phyloP scores from a whole-genome alignment of 2,113 vertebrate genomes.

The Addax nasomaculatus region DNA sequence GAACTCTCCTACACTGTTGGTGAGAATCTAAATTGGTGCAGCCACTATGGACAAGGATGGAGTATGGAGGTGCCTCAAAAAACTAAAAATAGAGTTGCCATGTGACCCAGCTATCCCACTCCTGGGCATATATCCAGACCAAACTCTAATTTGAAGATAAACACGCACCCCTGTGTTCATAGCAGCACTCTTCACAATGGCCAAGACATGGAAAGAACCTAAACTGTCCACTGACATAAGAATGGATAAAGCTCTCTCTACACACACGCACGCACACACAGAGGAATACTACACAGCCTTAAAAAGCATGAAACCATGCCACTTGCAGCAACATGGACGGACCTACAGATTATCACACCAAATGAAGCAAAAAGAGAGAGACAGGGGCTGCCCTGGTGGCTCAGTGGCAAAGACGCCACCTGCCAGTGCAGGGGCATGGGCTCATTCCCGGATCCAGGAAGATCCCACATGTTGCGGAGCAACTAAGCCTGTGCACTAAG shows the following conservation, averaged over 20 bases:
- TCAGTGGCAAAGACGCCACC: not conserved
- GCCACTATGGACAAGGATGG: not conserved
- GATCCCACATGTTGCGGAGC: not conserved
- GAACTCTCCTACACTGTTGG: not conserved
- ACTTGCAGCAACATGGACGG: not conserved
- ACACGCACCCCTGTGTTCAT: not conserved
- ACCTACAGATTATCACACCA: not conserved
- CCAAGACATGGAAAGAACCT: not conserved
- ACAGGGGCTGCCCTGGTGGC: not conserved
- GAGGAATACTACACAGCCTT: not conserved
- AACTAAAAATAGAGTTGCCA: not conserved
- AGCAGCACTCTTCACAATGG: not conserved
- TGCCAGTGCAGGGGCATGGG: not conserved
- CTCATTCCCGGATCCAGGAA: not conserved
- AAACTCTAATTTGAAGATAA: not conserved
- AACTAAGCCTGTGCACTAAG: accelerated
- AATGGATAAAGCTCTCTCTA: not conserved
- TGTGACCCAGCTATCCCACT: not conserved
- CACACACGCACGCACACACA: not conserved
- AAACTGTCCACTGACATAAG: not conserved
- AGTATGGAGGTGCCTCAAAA: not conserved
- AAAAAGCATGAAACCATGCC: not conserved
- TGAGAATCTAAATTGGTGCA: not conserved
- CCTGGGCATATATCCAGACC: not conserved
- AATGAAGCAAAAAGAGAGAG: not conserved